phyloP scores from a whole-genome alignment of 2,113 vertebrate species.

The Ophiodon elongatus region DNA sequence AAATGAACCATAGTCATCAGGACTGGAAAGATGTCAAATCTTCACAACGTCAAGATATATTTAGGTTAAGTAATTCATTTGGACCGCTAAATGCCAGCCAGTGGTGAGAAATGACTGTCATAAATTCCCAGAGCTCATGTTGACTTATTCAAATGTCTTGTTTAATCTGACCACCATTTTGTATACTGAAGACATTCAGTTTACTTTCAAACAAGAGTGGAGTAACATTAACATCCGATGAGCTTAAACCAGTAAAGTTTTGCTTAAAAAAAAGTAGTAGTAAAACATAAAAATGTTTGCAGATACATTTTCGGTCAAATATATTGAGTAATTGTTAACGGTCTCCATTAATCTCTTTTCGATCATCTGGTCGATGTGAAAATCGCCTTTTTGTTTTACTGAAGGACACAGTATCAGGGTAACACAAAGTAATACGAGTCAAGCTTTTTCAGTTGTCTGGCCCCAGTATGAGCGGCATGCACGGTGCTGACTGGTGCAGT shows the following conservation, averaged over 20 bases:
- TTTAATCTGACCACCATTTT: background rate
- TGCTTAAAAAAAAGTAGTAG: background rate
- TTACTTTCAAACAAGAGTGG: background rate
- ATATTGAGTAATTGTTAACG: background rate
- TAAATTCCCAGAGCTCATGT: background rate
- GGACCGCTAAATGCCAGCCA: background rate
- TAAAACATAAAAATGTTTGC: too few relatives aligned
- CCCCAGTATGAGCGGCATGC: slow-evolving; percentile 54
- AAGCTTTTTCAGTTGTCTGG: slow-evolving; percentile 62
- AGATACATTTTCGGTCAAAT: too few relatives aligned
- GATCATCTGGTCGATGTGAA: background rate
- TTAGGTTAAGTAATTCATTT: background rate
- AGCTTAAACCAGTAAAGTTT: background rate
- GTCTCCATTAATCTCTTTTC: background rate
- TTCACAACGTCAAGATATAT: background rate
- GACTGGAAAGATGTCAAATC: background rate
- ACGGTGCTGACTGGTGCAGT: slow-evolving; percentile 56
- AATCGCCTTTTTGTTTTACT: background rate
- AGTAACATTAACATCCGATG: background rate
- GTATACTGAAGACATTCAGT: background rate
- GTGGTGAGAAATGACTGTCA: background rate
- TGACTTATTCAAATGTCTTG: background rate
- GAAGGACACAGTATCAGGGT: background rate
- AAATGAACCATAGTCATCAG: background rate
- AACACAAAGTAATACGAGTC: slow-evolving; percentile 1